Evolutionary conservation across 2,113 vertebrate species (phyloP).

Genomic region (Collichthys lucidus): DNA sequence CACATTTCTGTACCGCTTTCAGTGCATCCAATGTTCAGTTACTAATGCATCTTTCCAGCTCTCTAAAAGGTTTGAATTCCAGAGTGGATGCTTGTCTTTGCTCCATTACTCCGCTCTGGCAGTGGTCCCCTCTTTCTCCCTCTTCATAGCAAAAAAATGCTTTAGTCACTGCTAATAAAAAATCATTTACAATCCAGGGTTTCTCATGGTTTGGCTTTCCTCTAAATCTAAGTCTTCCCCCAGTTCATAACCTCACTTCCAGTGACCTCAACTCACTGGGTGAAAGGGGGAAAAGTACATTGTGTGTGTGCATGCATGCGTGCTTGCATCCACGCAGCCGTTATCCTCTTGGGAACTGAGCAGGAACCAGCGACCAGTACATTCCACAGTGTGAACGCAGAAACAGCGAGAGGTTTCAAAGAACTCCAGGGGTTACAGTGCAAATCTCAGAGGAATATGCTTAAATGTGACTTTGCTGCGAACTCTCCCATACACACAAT

Average conservation of each 20-base stretch:
- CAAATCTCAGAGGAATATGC: constrained; percentile 60
- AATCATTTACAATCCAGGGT: constrained; percentile 13
- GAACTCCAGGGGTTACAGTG: constrained; percentile 56
- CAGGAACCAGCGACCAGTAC: constrained; percentile 53
- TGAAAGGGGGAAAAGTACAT: constrained; percentile 48
- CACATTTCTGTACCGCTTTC: constrained; percentile 66
- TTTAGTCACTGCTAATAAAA: constrained; percentile 10
- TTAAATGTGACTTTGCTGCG: constrained; percentile 27
- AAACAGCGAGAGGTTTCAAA: constrained; percentile 35
- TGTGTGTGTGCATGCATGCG: constrained; percentile 64
- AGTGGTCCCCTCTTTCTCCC: background rate
- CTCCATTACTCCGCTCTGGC: constrained; percentile 24
- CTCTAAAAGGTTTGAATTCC: background rate
- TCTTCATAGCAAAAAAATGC: constrained; percentile 27
- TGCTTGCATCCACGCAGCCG: constrained; percentile 54
- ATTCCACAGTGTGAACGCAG: constrained; percentile 69
- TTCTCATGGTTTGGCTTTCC: constrained; percentile 37
- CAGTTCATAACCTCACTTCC: constrained; percentile 11
- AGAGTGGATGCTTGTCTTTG: constrained; percentile 7
- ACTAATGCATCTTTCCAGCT: background rate
- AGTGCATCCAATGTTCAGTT: constrained; percentile 24
- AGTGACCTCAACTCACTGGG: constrained; percentile 41
- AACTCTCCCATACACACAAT: background rate
- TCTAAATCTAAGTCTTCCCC: constrained; percentile 2
- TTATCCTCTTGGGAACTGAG: constrained; percentile 63